Evolutionary conservation across 2,113 vertebrate species (phyloP).

Genomic region (Acrocephalus kingi): DNA sequence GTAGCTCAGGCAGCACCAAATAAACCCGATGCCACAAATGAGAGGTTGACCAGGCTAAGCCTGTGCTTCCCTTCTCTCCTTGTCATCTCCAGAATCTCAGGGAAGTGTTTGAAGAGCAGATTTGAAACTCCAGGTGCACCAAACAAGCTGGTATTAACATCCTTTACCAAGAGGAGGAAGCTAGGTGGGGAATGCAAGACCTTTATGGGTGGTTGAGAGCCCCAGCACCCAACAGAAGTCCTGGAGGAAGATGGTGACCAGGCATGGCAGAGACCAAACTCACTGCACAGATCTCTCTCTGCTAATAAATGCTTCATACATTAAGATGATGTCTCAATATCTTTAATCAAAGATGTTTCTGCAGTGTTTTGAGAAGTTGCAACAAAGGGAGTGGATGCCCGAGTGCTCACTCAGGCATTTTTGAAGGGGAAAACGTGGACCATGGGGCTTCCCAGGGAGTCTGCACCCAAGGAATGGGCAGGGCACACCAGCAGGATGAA

Average conservation of each 20-base stretch:
- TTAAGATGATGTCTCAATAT: not conserved
- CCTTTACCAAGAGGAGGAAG: not conserved
- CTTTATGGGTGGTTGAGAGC: not conserved
- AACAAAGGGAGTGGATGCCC: rapidly evolving
- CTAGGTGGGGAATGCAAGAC: not conserved
- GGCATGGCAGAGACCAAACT: not conserved
- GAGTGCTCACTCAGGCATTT: rapidly evolving
- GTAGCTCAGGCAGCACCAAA: not conserved
- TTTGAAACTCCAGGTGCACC: not conserved
- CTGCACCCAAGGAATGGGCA: not conserved
- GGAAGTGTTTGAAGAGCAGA: not conserved
- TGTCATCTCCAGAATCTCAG: not conserved
- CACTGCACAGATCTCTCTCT: not conserved
- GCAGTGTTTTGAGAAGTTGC: not conserved
- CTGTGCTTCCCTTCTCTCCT: not conserved
- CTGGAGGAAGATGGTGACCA: not conserved
- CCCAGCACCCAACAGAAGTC: not conserved
- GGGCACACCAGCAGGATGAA: not conserved
- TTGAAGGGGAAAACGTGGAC: not conserved
- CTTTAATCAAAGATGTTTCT: not conserved
- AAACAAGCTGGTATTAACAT: not conserved
- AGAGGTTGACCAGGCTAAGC: not conserved
- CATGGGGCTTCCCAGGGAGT: rapidly evolving
- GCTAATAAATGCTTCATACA: not conserved
- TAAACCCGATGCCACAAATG: rapidly evolving